Conservation (phyloP, 1,140 invertebrate genomes). For the Acromyrmex charruanus region DNA sequence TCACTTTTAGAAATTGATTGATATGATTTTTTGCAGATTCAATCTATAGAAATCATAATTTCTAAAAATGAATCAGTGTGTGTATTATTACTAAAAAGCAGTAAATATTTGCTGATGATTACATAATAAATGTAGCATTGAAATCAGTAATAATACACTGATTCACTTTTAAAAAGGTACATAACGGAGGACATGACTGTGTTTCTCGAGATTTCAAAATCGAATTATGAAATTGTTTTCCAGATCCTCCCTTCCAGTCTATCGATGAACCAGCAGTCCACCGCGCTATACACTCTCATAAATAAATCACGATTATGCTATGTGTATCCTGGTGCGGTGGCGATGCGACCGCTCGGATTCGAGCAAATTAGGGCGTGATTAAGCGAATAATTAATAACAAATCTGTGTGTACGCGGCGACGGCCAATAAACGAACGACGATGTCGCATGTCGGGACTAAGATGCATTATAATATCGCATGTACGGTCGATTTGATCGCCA, state of each 20-base stretch:
- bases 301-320: constrained; percentile 49
- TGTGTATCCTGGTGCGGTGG: constrained; percentile 3
- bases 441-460: constrained; percentile 47
- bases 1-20: no score
- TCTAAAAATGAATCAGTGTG: no score
- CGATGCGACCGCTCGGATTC: constrained; percentile 25
- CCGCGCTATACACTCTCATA: constrained; percentile 9
- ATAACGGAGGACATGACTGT: background rate
- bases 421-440: constrained; percentile 21
- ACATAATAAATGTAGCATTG: no score
- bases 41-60: no score
- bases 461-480: constrained; percentile 61
- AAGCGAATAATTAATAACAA: constrained; percentile 64
- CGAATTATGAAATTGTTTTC: constrained; percentile 8
- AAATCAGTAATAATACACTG: no score
- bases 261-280: background rate
- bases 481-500: constrained; percentile 47
- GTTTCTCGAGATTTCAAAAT: background rate
- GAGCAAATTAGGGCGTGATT: constrained; percentile 59
- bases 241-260: background rate
- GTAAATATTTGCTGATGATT: no score
- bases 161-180: no score
- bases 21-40: no score
- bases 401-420: constrained; percentile 42
- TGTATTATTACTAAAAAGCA: no score